Conservation (phyloP, 2,113 vertebrate genomes). For the Lepus timidus region DNA sequence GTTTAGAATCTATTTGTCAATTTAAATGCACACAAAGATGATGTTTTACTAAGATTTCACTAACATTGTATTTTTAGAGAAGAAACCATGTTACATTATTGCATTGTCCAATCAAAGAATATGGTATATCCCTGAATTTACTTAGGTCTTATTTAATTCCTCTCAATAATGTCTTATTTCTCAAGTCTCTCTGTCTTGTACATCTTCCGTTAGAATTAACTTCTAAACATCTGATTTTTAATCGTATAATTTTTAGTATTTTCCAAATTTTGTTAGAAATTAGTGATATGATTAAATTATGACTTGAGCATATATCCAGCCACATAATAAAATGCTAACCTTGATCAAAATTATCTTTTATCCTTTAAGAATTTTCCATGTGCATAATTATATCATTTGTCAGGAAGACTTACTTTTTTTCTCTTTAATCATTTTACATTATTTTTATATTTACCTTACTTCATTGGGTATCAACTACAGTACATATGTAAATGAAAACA, state of each 20-base stretch:
- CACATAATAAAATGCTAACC: neutral
- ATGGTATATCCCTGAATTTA: neutral
- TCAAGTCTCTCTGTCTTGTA: neutral
- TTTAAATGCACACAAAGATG: neutral
- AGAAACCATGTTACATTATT: neutral
- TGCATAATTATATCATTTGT: neutral
- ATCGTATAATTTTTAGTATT: neutral
- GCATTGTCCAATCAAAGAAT: neutral
- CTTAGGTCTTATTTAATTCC: neutral
- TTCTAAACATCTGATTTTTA: neutral
- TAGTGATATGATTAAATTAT: neutral
- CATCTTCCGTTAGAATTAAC: neutral
- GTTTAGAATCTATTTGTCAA: neutral
- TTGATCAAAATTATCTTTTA: neutral
- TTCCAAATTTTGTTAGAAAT: neutral
- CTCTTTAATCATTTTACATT: neutral
- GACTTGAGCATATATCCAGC: neutral
- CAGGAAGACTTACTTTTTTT: neutral
- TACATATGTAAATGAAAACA: neutral
- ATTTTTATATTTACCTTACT: neutral
- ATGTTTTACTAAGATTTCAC: neutral
- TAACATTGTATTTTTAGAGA: too few relatives aligned
- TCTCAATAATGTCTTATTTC: neutral
- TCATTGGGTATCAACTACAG: neutral
- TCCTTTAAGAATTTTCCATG: neutral